Evolutionary conservation across 2,797 vertebrate genomes (phyloP).

Genomic region (Periparus ater): DNA sequence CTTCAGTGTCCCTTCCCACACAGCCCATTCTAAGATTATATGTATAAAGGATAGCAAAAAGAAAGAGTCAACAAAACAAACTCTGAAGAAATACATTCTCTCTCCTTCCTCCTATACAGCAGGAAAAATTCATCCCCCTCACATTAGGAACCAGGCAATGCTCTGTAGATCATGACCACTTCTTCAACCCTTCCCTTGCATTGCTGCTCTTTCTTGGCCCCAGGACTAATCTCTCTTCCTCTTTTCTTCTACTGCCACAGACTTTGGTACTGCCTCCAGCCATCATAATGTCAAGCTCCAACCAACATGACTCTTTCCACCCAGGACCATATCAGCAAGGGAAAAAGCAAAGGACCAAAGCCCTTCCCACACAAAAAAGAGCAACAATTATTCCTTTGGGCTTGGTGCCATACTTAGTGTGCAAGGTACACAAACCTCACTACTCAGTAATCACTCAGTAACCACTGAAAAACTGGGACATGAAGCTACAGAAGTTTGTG

Average conservation of each 20-base stretch:
- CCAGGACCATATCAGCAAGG: accelerated
- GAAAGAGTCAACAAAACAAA: background rate
- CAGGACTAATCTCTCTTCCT: background rate
- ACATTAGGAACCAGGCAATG: background rate
- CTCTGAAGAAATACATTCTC: background rate
- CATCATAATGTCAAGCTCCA: background rate
- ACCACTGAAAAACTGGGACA: background rate
- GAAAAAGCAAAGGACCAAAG: background rate
- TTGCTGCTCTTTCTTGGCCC: background rate
- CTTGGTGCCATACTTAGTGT: background rate
- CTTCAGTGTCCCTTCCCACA: background rate
- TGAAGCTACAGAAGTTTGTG: background rate
- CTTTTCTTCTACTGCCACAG: background rate
- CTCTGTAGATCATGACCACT: background rate
- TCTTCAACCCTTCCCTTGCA: background rate
- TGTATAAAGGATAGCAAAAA: background rate
- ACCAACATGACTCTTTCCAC: background rate
- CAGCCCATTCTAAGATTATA: background rate
- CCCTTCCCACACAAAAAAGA: background rate
- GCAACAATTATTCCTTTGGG: background rate
- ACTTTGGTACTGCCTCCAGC: background rate
- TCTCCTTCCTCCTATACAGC: background rate
- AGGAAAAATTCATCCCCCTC: background rate
- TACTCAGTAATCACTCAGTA: background rate
- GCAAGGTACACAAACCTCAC: background rate